Conservation (phyloP, 2,113 vertebrate species). For the Tachuris rubrigastra region DNA sequence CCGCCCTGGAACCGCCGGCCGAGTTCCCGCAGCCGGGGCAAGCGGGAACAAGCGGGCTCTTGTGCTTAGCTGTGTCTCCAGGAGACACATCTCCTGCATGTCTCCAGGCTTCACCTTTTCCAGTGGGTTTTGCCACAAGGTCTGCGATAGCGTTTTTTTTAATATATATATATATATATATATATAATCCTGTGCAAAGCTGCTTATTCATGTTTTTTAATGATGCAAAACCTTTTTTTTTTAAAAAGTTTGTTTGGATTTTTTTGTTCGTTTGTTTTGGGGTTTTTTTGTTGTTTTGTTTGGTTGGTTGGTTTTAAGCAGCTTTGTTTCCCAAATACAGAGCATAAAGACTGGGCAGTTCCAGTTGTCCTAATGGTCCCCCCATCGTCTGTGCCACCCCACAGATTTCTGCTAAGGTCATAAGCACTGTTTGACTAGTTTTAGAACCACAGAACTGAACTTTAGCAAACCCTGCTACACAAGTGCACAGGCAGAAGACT, state of each 20-base stretch:
- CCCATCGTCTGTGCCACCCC: fast-evolving
- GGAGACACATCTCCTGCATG: too few species aligned
- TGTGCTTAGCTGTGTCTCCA: fast-evolving
- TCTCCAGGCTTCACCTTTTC: fast-evolving
- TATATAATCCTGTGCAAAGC: background rate
- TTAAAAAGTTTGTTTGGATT: too few species aligned
- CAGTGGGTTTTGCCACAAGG: fast-evolving
- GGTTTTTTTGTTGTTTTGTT: too few species aligned
- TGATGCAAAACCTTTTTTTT: fast-evolving
- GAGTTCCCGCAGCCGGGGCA: background rate
- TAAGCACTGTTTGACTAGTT: background rate
- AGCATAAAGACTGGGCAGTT: background rate
- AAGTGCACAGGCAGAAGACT: background rate
- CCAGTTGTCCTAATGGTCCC: fast-evolving
- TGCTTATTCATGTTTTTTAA: fast-evolving
- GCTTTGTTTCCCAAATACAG: background rate
- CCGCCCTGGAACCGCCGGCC: background rate
- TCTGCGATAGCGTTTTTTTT: too few species aligned
- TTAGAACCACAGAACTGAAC: background rate
- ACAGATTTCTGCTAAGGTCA: fast-evolving
- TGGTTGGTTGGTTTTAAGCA: too few species aligned
- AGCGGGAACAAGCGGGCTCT: background rate
- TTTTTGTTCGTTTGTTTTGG: too few species aligned
- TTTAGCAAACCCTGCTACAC: fast-evolving
- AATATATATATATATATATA: too few species aligned